Evolutionary conservation across 2,797 vertebrate species (phyloP), one percentile per base, ranked within the genome.

Genomic region (Odontamblyopus rebecca): DNA sequence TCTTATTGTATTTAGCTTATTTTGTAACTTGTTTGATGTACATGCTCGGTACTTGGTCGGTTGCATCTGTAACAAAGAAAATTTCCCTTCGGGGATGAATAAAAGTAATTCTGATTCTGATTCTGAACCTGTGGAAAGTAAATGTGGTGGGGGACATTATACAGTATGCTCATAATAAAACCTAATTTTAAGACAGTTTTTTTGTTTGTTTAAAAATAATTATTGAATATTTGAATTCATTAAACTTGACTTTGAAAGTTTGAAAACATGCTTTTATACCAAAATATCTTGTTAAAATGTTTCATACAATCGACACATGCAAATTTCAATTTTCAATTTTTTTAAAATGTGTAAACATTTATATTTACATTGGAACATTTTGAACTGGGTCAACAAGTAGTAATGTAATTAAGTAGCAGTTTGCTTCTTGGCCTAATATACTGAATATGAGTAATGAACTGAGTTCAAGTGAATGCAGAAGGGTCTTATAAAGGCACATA

Each of bases 401-500:
- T 69, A 30, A 67, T 75, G 7, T 67, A 32, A 50, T 67, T 60
- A 68, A 76, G 38, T 69, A 23, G 2, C 35, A 3, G 69, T 50
- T 29, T 30, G 69, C 60, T 69, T 77, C 29, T 44, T 41, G 57
- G 72, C 68, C 35, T 59, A 69, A 71, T 71, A 56, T 23, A 53
- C 15, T 56, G 9, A 19, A 27, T 60, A 63, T 69, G 72, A 63
- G 30, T 27, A 23, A 48, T 8, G 44, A 77, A 78, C 79, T 81
- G 38, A 72, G 2, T 62, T 35, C 54, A 61, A 54, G 19, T 68
- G 78, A 76, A 80, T 69, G 76, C 41, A 67, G 41, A 44, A 27
- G 2, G 68, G 27, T 56, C 53, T 81, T 73, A 71, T 15, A 69
- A 12, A 41, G 35, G 56, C 64, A 66, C n/a, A 76, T 82, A 81